Conservation (phyloP, 2,888 invertebrate species). For the Hoplodrina ambigua region DNA sequence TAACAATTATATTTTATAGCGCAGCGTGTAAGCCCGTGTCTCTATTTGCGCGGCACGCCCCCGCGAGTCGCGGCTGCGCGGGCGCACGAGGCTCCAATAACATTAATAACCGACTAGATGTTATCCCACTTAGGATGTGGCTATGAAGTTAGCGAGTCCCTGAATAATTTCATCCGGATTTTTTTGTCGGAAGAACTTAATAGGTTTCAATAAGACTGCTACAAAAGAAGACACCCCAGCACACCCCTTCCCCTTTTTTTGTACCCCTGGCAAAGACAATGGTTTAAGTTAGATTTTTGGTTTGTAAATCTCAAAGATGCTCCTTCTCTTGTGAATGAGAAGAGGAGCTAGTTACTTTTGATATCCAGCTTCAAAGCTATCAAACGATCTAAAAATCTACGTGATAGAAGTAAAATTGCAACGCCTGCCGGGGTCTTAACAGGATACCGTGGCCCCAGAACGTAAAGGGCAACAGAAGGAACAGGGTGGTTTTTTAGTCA, state of each 20-base stretch:
- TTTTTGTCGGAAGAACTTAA: background rate
- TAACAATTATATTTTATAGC: constrained; percentile 50
- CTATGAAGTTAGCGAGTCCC: constrained; percentile 23
- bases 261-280: too few relatives aligned
- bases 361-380: background rate
- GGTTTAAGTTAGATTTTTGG: background rate
- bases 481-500: too few relatives aligned
- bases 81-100: constrained; percentile 61
- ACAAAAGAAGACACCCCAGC: too few relatives aligned
- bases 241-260: too few relatives aligned
- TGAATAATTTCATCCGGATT: background rate
- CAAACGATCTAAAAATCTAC: background rate
- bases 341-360: too few relatives aligned
- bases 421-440: too few relatives aligned
- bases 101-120: constrained; percentile 62
- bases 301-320: background rate
- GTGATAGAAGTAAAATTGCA: background rate
- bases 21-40: constrained; percentile 51
- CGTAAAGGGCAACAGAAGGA: too few relatives aligned
- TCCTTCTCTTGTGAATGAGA: background rate
- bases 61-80: constrained; percentile 46
- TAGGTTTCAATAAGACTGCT: too few relatives aligned
- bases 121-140: constrained; percentile 49
- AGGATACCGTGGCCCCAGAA: too few relatives aligned
- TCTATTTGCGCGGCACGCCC: constrained; percentile 66